Evolutionary conservation across 1,140 invertebrate species (phyloP).

Genomic region (Gonatopus flavifemur): DNA sequence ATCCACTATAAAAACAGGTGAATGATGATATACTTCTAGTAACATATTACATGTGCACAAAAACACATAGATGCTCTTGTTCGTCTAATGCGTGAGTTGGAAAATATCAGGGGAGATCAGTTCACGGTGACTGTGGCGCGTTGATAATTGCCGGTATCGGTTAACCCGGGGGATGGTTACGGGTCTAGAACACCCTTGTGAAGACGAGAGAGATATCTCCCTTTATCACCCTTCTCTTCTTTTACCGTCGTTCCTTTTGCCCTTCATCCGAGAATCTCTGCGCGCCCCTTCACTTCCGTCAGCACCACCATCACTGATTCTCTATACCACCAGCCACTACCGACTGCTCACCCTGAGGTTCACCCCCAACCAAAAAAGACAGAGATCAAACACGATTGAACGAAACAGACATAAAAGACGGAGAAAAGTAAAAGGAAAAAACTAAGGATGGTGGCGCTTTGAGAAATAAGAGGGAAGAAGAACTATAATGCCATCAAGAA

Average conservation of each 20-base stretch:
- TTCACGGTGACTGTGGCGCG: conserved; percentile 44
- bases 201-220: neutral
- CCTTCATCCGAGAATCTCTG: conserved; percentile 46
- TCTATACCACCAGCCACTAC: conserved; percentile 31
- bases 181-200: conserved; percentile 25
- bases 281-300: conserved; percentile 53
- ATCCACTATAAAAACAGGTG: too few species aligned
- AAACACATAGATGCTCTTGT: too few species aligned
- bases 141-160: conserved; percentile 60
- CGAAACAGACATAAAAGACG: too few species aligned
- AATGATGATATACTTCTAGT: too few species aligned
- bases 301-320: too few species aligned
- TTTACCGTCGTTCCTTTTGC: conserved; percentile 42
- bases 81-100: too few species aligned
- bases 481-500: too few species aligned
- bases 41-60: too few species aligned
- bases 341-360: conserved; percentile 9
- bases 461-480: conserved; percentile 35
- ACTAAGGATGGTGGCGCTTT: neutral
- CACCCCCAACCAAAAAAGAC: neutral
- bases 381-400: too few species aligned
- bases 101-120: conserved; percentile 7
- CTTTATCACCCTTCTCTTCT: conserved; percentile 23
- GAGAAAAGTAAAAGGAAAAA: neutral
- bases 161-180: conserved; percentile 48